These are phyloP conservation scores for Zenarchopterus dispar DNA, from an alignment of 2,797 vertebrate genomes.

Conservation along the genomic window DNA sequence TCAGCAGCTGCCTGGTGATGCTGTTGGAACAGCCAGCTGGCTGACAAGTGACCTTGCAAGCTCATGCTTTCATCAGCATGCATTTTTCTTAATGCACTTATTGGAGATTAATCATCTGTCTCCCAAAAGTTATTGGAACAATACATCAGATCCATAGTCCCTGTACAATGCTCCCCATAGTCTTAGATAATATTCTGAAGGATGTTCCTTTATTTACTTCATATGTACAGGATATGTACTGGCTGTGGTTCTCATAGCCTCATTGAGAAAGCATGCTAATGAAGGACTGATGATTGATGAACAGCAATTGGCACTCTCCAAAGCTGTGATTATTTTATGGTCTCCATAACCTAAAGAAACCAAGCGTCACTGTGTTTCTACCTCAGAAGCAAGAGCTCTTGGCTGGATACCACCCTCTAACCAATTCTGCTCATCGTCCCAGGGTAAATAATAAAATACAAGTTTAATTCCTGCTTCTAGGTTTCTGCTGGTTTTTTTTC, in stretches of 20 bases:
- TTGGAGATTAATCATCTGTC: slow-evolving; percentile 45
- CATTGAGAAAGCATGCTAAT: slow-evolving; percentile 47
- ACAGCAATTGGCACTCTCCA: slow-evolving; percentile 32
- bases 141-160: slow-evolving; percentile 31
- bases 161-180: slow-evolving; percentile 23
- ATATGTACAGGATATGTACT: slow-evolving; percentile 41
- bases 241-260: slow-evolving; percentile 38
- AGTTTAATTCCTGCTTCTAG: slow-evolving; percentile 47
- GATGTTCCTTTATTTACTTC: slow-evolving; percentile 37
- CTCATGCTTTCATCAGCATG: slow-evolving; percentile 56
- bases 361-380: slow-evolving; percentile 55
- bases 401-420: slow-evolving; percentile 42
- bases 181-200: slow-evolving; percentile 31
- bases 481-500: slow-evolving; percentile 26
- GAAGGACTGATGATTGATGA: slow-evolving; percentile 55
- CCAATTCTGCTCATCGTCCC: slow-evolving; percentile 62
- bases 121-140: slow-evolving; percentile 43
- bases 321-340: slow-evolving; percentile 52
- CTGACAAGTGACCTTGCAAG: slow-evolving; percentile 32
- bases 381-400: slow-evolving; percentile 48
- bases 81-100: slow-evolving; percentile 59
- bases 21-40: slow-evolving; percentile 51
- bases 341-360: slow-evolving; percentile 62
- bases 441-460: slow-evolving; percentile 55
- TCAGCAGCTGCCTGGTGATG: slow-evolving; percentile 32